These are phyloP conservation scores for Castor canadensis DNA, from an alignment of 2,113 vertebrate species.

Conservation along the genomic window DNA sequence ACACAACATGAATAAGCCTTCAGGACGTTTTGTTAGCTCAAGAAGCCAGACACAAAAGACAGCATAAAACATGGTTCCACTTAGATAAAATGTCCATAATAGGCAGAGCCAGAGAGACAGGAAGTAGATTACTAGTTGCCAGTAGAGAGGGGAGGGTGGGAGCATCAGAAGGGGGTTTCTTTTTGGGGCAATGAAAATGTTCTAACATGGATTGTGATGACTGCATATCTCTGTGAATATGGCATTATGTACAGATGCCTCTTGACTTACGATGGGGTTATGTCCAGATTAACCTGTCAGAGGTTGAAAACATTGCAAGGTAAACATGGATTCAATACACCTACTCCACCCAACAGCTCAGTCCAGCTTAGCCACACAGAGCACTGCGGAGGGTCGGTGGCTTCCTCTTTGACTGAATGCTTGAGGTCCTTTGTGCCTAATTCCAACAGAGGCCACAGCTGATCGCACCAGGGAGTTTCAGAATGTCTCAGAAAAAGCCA, in stretches of 20 bases:
- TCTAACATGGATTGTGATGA: not conserved
- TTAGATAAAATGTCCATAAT: not conserved
- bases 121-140: too few relatives aligned
- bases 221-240: too few relatives aligned
- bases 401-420: not conserved
- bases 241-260: not conserved
- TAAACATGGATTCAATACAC: not conserved
- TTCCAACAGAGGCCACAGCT: not conserved
- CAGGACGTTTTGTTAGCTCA: rapidly evolving
- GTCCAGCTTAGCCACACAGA: not conserved
- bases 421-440: not conserved
- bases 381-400: not conserved
- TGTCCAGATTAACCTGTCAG: not conserved
- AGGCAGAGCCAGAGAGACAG: not conserved
- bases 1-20: not conserved
- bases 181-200: not conserved
- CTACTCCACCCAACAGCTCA: not conserved
- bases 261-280: not conserved
- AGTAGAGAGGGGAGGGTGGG: too few relatives aligned
- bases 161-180: not conserved
- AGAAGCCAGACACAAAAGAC: not conserved
- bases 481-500: not conserved
- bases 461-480: not conserved
- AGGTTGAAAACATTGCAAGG: not conserved
- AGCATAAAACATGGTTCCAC: rapidly evolving